Evolutionary conservation across 2,797 vertebrate species (phyloP).

Genomic region (Eulemur albifrons): DNA sequence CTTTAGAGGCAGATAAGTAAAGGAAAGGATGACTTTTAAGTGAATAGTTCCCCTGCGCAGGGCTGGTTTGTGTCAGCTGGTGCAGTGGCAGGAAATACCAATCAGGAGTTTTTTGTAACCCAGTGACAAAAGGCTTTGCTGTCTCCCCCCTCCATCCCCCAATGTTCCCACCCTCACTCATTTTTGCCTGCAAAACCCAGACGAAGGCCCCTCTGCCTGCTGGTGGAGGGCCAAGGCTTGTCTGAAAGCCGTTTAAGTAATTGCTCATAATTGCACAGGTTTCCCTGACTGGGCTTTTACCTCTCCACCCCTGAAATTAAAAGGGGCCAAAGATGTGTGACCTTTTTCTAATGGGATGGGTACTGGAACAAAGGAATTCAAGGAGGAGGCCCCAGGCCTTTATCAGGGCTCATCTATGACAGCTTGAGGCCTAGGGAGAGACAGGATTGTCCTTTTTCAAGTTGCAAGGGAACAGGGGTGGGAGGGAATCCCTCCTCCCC

Average conservation of each 20-base stretch:
- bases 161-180: slow-evolving; percentile 39
- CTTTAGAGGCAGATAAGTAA: slow-evolving; percentile 80
- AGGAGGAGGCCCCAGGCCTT: slow-evolving; percentile 66
- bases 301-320: slow-evolving; percentile 81
- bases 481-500: slow-evolving; percentile 32
- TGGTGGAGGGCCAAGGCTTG: slow-evolving; percentile 73
- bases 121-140: slow-evolving; percentile 69
- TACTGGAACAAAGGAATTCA: slow-evolving; percentile 77
- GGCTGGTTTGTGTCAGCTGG: slow-evolving; percentile 76
- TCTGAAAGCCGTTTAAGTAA: slow-evolving; percentile 80
- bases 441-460: slow-evolving; percentile 60
- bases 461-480: background rate
- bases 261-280: slow-evolving; percentile 81
- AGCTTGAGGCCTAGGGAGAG: slow-evolving; percentile 59
- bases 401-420: slow-evolving; percentile 76
- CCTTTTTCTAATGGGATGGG: slow-evolving; percentile 79
- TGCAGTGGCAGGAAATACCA: slow-evolving; percentile 74
- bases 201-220: slow-evolving; percentile 48
- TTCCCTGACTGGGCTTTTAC: slow-evolving; percentile 74
- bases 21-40: slow-evolving; percentile 77
- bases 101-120: slow-evolving; percentile 27
- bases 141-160: slow-evolving; percentile 36
- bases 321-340: slow-evolving; percentile 80
- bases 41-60: slow-evolving; percentile 61
- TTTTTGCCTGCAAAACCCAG: slow-evolving; percentile 67